Evolutionary conservation across 2,113 vertebrate genomes (phyloP).

Genomic region (Grus americana): DNA sequence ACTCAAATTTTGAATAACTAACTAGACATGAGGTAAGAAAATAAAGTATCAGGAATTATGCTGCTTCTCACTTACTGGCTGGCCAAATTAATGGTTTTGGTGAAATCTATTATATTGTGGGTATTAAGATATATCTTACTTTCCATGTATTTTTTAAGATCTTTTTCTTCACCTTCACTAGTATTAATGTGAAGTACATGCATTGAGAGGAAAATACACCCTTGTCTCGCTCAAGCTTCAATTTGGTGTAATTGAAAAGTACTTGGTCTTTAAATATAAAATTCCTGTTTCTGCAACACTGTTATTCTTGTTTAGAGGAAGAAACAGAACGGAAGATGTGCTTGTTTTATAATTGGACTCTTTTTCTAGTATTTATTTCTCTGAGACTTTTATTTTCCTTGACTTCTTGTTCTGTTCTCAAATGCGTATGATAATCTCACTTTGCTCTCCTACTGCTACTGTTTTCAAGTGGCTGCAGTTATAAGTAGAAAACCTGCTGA

Average conservation of each 20-base stretch:
- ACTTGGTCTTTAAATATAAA: slow-evolving; percentile 9
- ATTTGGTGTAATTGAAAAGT: slow-evolving; percentile 4
- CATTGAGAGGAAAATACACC: neutral
- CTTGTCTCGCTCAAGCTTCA: neutral
- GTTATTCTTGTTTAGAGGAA: neutral
- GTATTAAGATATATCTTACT: neutral
- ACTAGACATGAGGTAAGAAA: neutral
- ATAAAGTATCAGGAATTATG: neutral
- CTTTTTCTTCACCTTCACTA: neutral
- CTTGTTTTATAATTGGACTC: neutral
- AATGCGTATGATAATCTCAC: slow-evolving; percentile 9
- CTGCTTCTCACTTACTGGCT: neutral
- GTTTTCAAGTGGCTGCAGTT: slow-evolving; percentile 37
- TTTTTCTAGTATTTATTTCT: slow-evolving; percentile 41
- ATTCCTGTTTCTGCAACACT: neutral
- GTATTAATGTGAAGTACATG: neutral
- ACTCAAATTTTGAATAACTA: neutral
- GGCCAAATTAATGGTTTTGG: neutral
- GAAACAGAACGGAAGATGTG: neutral
- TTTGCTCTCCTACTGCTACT: slow-evolving; percentile 28
- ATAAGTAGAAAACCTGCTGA: slow-evolving; percentile 45
- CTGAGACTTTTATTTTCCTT: slow-evolving; percentile 23
- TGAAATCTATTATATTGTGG: neutral
- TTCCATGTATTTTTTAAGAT: neutral
- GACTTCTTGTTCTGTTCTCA: slow-evolving; percentile 3